Evolutionary conservation across 2,797 vertebrate species (phyloP), one percentile per base, ranked within the genome.

Genomic region (Tokudaia tokunoshimensis): DNA sequence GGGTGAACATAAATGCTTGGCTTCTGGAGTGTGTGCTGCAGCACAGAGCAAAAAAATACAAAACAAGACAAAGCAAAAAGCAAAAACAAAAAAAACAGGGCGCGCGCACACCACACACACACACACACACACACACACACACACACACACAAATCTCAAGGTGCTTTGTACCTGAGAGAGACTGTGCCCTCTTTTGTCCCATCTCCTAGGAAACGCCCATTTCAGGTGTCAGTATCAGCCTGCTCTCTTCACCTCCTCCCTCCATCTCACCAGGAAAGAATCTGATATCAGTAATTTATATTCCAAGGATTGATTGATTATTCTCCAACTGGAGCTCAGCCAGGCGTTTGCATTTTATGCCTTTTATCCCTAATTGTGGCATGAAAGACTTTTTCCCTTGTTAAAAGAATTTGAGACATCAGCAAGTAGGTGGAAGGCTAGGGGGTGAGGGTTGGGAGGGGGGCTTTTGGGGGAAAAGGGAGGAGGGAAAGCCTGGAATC

Each of bases 211-310:
- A 90, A 97, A 94, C 79, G 1, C 76, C 63, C 65, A 55, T 89
- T 94, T 94, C 83, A 94, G 82, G 76, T 91, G 94, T 95, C 75
- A 87, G 65, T 63, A 85, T 44, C 81, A 67, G 37, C 78, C 14
- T 79, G 78, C 74, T 88, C 92, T 96, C 93, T 95, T 63, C 83
- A 91, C 94, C 41, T 74, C 85, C 72, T 89, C 74, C 50, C 57
- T 89, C 79, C 91, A 61, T 91, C 91, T 83, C 55, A 59, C 75
- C 67, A 92, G 79, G 91, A 85, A 97, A 97, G 96, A 96, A 94
- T 96, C 92, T 95, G 96, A 97, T 97, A 95, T 96, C 92, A 93
- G 96, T 96, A 95, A 97, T 97, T 98, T 96, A 98, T 98, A 97
- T 96, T 97, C 94, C 83, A 96, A 94, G 95, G 91, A 95, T 37